phyloP scores from a whole-genome alignment of 2,797 vertebrate genomes.

The Syngnathus acus region DNA sequence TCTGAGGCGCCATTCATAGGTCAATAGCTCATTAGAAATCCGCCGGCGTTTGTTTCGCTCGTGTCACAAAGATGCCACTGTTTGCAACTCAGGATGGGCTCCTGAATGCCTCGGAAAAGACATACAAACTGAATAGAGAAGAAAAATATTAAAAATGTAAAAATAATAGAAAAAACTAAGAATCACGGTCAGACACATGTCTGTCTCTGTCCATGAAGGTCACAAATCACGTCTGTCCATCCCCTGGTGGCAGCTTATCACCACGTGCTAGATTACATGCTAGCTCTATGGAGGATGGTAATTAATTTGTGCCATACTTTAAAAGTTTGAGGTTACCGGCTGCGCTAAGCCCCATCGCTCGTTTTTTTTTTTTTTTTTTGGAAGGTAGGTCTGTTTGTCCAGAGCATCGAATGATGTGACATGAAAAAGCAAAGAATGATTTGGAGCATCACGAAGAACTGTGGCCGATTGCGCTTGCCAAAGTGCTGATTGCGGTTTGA shows the following conservation, averaged over 20 bases:
- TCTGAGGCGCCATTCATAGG: slow-evolving; percentile 62
- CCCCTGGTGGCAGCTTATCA: slow-evolving; percentile 28
- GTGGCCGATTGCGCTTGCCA: slow-evolving; percentile 23
- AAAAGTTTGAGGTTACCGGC: slow-evolving; percentile 21
- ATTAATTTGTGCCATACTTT: slow-evolving; percentile 43
- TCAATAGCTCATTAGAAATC: slow-evolving; percentile 64
- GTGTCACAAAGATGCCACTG: slow-evolving; percentile 22
- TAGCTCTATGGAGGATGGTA: slow-evolving; percentile 42
- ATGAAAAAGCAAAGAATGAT: not conserved
- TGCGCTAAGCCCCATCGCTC: not conserved
- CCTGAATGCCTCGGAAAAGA: not conserved
- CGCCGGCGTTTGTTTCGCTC: slow-evolving; percentile 26
- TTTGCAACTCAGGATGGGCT: slow-evolving; percentile 2
- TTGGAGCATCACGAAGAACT: not conserved
- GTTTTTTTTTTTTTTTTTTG: not conserved
- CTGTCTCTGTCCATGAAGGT: not conserved
- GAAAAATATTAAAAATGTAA: too few relatives aligned
- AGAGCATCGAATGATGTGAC: not conserved
- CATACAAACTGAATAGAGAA: not conserved
- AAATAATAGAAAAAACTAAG: too few relatives aligned
- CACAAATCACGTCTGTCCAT: slow-evolving; percentile 17
- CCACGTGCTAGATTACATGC: slow-evolving; percentile 35
- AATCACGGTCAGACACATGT: too few relatives aligned
- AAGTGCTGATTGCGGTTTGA: slow-evolving; percentile 57
- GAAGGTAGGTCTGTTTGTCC: slow-evolving; percentile 8